phyloP scores from a whole-genome alignment of 2,888 invertebrate species.

The Galerucella calmariensis region DNA sequence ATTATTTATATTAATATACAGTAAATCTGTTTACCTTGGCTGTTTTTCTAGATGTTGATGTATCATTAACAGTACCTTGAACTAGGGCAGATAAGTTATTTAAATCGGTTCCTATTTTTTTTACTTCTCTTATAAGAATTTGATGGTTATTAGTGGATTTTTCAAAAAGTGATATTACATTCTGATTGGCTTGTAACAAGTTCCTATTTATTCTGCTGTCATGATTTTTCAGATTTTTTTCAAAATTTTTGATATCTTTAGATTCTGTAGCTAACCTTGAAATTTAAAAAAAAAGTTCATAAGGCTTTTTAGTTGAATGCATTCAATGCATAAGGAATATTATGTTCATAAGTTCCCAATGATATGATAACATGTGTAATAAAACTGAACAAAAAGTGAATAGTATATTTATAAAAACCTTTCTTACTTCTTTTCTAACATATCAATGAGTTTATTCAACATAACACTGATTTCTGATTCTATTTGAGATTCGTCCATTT shows the following conservation, averaged over 20 bases:
- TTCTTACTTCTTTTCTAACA: constrained; percentile 72
- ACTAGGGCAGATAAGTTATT: constrained; percentile 49
- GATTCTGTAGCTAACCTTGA: constrained; percentile 69
- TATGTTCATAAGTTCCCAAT: too few relatives aligned
- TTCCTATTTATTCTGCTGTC: constrained; percentile 58
- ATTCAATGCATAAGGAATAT: too few relatives aligned
- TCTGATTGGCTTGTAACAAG: constrained; percentile 55
- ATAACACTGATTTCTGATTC: constrained; percentile 72
- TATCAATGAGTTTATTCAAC: constrained; percentile 72
- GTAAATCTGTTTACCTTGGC: constrained; percentile 12
- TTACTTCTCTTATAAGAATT: constrained; percentile 49
- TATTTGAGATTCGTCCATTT: constrained; percentile 72
- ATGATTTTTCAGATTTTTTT: constrained; percentile 66
- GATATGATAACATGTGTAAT: too few relatives aligned
- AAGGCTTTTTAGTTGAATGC: too few relatives aligned
- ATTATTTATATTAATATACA: neutral
- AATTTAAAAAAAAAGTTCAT: constrained; percentile 45
- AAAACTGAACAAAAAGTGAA: too few relatives aligned
- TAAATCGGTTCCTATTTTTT: constrained; percentile 46
- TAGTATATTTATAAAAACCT: neutral
- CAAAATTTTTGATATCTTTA: constrained; percentile 69
- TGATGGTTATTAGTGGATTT: constrained; percentile 54
- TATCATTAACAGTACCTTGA: constrained; percentile 40
- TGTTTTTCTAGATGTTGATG: constrained; percentile 17
- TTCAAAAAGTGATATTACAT: constrained; percentile 56